These are phyloP conservation scores for Dryocosmus kuriphilus DNA, from an alignment of 2,888 invertebrate genomes.

Conservation along the genomic window DNA sequence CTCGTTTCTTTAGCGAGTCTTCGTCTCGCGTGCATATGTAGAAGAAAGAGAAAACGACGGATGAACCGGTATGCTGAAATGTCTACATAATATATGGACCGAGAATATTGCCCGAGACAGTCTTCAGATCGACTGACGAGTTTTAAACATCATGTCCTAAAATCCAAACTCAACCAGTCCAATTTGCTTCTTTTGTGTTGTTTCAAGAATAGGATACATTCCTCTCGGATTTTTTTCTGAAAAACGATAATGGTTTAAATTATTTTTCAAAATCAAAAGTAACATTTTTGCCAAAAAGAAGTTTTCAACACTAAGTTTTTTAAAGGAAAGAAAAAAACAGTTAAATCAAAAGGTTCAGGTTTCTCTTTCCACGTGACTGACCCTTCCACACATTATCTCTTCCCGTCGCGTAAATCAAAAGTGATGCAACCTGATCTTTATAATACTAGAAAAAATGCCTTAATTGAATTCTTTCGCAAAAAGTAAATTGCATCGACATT, in stretches of 20 bases:
- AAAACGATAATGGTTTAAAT: neutral
- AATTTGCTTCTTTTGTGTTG: neutral
- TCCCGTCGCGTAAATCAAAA: neutral
- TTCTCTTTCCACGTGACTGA: neutral
- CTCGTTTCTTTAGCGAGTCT: conserved; percentile 6
- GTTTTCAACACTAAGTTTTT: neutral
- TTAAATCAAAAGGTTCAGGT: neutral
- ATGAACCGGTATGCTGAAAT: conserved; percentile 40
- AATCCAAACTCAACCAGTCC: conserved; percentile 2
- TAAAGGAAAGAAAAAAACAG: neutral
- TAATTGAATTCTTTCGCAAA: conserved; percentile 5
- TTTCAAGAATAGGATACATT: neutral
- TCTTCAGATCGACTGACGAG: neutral
- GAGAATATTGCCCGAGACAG: conserved; percentile 35
- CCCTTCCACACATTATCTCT: neutral
- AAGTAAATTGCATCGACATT: conserved; percentile 30
- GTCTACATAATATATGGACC: conserved; percentile 29
- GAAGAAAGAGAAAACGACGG: conserved; percentile 39
- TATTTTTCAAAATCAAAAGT: neutral
- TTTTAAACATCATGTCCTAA: conserved; percentile 3
- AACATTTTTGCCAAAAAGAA: neutral
- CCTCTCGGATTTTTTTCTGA: neutral
- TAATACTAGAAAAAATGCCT: neutral
- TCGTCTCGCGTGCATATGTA: conserved; percentile 16
- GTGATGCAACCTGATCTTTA: neutral